These are phyloP conservation scores for Sphaerophoria rueppellii DNA, from an alignment of 2,888 invertebrate genomes.

Conservation along the genomic window DNA sequence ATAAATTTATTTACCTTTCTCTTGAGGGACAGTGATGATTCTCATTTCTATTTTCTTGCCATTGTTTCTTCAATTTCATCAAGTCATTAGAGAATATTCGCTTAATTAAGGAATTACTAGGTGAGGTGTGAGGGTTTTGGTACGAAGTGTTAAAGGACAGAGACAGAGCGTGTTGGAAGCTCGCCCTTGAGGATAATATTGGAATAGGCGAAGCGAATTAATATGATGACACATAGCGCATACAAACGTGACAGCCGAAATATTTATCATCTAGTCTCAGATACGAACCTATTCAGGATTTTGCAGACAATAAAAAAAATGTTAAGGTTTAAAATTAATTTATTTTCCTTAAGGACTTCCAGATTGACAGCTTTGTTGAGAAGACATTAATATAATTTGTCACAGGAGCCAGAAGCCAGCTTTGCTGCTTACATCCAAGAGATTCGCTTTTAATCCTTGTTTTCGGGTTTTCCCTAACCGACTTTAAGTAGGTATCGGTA, in stretches of 20 bases:
- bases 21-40: too few species aligned
- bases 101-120: conserved; percentile 60
- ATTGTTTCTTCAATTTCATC: conserved; percentile 29
- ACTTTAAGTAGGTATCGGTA: neutral
- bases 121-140: conserved; percentile 11
- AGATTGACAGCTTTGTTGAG: conserved; percentile 67
- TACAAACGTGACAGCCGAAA: conserved; percentile 51
- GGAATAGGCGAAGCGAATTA: conserved; percentile 43
- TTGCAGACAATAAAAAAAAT: neutral
- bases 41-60: too few species aligned
- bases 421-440: conserved; percentile 22
- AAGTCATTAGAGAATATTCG: conserved; percentile 71
- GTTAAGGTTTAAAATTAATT: conserved; percentile 67
- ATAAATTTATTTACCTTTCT: too few species aligned
- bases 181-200: neutral
- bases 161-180: conserved; percentile 30
- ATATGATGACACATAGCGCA: conserved; percentile 52
- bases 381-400: conserved; percentile 69
- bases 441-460: conserved; percentile 52
- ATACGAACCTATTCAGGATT: neutral
- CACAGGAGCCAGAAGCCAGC: conserved; percentile 37
- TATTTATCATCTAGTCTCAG: conserved; percentile 52
- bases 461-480: neutral
- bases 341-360: conserved; percentile 70
- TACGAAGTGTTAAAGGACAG: conserved; percentile 11